Evolutionary conservation across 2,113 vertebrate genomes (phyloP).

Genomic region (Oryzias celebensis): DNA sequence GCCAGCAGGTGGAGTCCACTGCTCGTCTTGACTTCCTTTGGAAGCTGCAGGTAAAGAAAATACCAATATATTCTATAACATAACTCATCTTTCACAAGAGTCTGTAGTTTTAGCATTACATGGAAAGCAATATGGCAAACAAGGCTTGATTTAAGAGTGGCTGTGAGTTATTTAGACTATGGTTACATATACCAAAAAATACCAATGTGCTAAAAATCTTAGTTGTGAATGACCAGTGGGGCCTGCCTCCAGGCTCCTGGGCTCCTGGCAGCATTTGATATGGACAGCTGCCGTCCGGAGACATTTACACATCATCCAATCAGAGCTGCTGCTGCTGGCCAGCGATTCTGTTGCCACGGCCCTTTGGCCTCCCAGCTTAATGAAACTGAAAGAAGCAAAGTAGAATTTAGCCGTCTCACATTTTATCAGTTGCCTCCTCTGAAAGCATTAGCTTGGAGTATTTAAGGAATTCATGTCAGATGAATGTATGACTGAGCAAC

Average conservation of each 20-base stretch:
- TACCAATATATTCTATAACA: not conserved
- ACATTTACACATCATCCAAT: too few relatives aligned
- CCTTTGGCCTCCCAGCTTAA: too few relatives aligned
- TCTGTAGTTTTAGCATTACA: not conserved
- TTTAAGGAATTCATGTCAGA: too few relatives aligned
- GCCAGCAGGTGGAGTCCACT: slow-evolving; percentile 96
- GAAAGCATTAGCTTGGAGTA: not conserved
- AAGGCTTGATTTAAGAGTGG: not conserved
- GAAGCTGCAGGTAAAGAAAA: slow-evolving; percentile 90
- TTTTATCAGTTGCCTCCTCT: not conserved
- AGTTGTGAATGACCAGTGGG: not conserved
- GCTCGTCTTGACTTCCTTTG: slow-evolving; percentile 97
- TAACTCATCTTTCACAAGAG: not conserved
- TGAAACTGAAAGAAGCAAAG: slow-evolving; percentile 5
- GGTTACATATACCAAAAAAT: too few relatives aligned
- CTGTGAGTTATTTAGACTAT: not conserved
- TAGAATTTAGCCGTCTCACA: not conserved
- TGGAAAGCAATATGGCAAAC: not conserved
- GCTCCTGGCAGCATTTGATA: too few relatives aligned
- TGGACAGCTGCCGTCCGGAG: too few relatives aligned
- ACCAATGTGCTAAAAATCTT: too few relatives aligned
- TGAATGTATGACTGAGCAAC: slow-evolving; percentile 10
- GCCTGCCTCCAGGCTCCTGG: not conserved
- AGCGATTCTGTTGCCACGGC: too few relatives aligned
- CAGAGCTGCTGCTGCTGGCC: too few relatives aligned